phyloP scores from a whole-genome alignment of 2,888 invertebrate genomes.

The Drosophila koepferae region DNA sequence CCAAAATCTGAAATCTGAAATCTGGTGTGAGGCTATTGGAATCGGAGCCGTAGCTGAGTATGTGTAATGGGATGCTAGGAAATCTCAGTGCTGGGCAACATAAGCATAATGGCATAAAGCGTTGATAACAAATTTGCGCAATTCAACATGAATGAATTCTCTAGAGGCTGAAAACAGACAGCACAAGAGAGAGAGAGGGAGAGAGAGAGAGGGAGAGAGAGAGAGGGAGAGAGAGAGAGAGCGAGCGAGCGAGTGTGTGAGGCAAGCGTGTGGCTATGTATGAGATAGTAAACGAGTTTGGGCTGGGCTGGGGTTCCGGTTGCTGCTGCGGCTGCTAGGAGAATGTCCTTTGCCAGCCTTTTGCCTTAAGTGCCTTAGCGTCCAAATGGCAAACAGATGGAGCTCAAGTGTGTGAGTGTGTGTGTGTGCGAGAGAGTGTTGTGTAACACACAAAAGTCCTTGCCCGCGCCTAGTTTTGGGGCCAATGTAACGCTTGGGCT shows the following conservation, averaged over 20 bases:
- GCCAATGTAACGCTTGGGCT: conserved; percentile 51
- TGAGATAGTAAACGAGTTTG: conserved; percentile 11
- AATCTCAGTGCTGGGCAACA: conserved; percentile 65
- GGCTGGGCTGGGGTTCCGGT: conserved; percentile 32
- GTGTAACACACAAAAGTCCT: conserved; percentile 15
- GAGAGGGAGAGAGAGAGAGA: conserved; percentile 17
- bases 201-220: conserved; percentile 13
- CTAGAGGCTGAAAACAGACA: conserved; percentile 59
- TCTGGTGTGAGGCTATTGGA: background rate
- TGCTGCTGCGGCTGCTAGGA: conserved; percentile 17
- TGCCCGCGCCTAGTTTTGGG: conserved; percentile 34
- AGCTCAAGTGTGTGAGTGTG: conserved; percentile 36
- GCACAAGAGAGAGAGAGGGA: conserved; percentile 8
- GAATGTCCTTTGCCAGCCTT: conserved; percentile 43
- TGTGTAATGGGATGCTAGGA: conserved; percentile 46
- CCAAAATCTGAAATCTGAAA: conserved; percentile 14
- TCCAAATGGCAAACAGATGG: conserved; percentile 74
- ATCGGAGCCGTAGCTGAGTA: conserved; percentile 2
- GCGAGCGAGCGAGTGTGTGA: background rate
- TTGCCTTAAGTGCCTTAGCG: conserved; percentile 71
- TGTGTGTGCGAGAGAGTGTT: conserved; percentile 8
- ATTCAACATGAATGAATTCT: conserved; percentile 83
- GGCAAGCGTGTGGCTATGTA: background rate
- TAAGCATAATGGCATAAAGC: conserved; percentile 81
- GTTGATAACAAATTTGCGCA: conserved; percentile 83